Percentiles rank a stretch among this genome's conserved stretches.
These are phyloP conservation scores for Diabrotica virgifera DNA, from an alignment of 1,140 invertebrate genomes.

Conservation along the genomic window DNA sequence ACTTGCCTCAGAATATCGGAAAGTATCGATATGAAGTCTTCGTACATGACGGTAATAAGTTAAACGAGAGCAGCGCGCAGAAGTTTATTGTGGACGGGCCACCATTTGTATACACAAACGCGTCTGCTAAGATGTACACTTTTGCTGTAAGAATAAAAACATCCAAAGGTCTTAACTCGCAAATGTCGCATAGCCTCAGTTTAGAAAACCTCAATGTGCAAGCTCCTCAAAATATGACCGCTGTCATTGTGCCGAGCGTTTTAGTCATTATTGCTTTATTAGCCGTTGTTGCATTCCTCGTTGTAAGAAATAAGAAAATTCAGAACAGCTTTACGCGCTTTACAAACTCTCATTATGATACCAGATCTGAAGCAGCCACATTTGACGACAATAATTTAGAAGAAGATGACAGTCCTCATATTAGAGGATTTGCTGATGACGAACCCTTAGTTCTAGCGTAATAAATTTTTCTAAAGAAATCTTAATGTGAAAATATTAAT, in stretches of 20 bases:
- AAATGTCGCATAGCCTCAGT: conserved; percentile 54
- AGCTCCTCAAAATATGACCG: conserved; percentile 21
- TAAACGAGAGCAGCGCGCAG: conserved; percentile 54
- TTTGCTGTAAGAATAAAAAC: conserved; percentile 64
- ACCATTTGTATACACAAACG: conserved; percentile 57
- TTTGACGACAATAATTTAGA: conserved; percentile 72
- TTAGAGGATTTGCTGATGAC: conserved; percentile 89
- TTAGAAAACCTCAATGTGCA: conserved; percentile 12
- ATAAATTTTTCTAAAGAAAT: not conserved
- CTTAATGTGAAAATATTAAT: not conserved
- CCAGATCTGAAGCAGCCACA: conserved; percentile 78
- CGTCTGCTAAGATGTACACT: conserved; percentile 56
- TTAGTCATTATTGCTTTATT: conserved; percentile 51
- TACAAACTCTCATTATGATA: conserved; percentile 83
- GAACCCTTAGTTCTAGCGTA: conserved; percentile 89
- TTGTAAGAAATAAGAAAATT: conserved; percentile 69
- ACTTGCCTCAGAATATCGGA: conserved; percentile 30
- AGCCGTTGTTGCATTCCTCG: conserved; percentile 59
- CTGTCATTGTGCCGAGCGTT: conserved; percentile 39
- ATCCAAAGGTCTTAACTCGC: conserved; percentile 62
- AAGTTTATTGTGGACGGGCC: conserved; percentile 51
- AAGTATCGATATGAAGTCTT: conserved; percentile 59
- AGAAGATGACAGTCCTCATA: conserved; percentile 81
- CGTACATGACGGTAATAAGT: conserved; percentile 55
- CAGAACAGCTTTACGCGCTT: conserved; percentile 77